These are phyloP conservation scores for Slavum lentiscoides DNA, from an alignment of 2,888 invertebrate species.

Conservation along the genomic window DNA sequence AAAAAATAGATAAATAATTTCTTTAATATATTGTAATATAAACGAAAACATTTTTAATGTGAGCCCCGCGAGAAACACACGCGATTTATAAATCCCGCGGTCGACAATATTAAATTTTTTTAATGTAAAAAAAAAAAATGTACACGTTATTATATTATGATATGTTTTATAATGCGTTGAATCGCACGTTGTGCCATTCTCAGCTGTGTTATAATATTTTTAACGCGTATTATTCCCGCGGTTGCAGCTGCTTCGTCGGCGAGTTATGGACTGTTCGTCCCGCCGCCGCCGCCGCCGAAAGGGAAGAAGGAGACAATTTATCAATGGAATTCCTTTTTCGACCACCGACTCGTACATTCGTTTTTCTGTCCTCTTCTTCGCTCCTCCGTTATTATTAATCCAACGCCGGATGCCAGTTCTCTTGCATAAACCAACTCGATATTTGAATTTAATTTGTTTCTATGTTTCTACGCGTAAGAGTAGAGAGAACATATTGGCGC, in stretches of 20 bases:
- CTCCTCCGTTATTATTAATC: too few relatives aligned
- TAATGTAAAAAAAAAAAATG: neutral
- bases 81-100: too few relatives aligned
- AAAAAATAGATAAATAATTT: too few relatives aligned
- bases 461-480: too few relatives aligned
- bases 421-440: too few relatives aligned
- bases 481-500: too few relatives aligned
- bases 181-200: neutral
- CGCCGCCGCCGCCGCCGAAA: conserved; percentile 1
- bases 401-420: neutral
- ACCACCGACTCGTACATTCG: neutral
- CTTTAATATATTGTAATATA: too few relatives aligned
- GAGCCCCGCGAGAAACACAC: too few relatives aligned
- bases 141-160: too few relatives aligned
- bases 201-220: neutral
- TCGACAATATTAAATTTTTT: too few relatives aligned
- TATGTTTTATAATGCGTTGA: neutral
- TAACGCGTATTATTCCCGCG: neutral
- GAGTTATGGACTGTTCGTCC: neutral
- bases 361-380: neutral
- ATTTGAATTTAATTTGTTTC: too few relatives aligned
- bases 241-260: conserved; percentile 24
- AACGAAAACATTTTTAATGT: too few relatives aligned
- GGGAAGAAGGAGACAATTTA: conserved; percentile 19
- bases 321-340: conserved; percentile 25